phyloP scores from a whole-genome alignment of 2,113 vertebrate species.

The Platysteira castanea region DNA sequence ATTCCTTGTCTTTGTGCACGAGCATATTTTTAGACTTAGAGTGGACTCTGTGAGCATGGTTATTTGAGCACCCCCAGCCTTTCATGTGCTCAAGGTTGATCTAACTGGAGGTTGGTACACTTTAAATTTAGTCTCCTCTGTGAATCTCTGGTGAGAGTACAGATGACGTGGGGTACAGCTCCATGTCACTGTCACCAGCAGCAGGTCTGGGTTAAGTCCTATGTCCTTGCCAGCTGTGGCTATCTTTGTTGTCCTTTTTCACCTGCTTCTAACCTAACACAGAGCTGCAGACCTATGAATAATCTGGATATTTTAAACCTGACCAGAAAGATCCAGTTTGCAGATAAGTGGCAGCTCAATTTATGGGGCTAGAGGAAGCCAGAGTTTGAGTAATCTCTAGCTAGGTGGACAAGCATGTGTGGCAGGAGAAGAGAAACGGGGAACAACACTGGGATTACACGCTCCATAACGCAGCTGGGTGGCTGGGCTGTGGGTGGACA shows the following conservation, averaged over 20 bases:
- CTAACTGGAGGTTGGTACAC: accelerated
- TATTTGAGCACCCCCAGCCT: too few species aligned
- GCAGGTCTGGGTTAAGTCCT: background rate
- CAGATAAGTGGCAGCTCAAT: background rate
- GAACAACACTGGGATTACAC: accelerated
- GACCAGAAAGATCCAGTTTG: background rate
- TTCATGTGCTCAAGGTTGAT: background rate
- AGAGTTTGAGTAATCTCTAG: background rate
- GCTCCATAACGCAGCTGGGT: accelerated
- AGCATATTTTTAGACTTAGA: background rate
- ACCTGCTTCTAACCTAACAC: background rate
- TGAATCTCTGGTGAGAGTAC: background rate
- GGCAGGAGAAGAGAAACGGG: background rate
- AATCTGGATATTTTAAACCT: background rate
- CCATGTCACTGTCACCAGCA: background rate
- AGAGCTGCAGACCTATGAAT: background rate
- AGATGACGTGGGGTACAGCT: background rate
- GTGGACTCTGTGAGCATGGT: background rate
- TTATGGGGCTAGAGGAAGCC: background rate
- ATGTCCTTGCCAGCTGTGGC: background rate
- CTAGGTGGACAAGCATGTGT: background rate
- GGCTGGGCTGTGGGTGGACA: accelerated
- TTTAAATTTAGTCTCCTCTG: background rate
- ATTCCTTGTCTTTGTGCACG: background rate
- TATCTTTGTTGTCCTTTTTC: background rate